Base-by-base conservation (phyloP, 2,113 vertebrate genomes). In the Psilopsiagon aymara region DNA sequence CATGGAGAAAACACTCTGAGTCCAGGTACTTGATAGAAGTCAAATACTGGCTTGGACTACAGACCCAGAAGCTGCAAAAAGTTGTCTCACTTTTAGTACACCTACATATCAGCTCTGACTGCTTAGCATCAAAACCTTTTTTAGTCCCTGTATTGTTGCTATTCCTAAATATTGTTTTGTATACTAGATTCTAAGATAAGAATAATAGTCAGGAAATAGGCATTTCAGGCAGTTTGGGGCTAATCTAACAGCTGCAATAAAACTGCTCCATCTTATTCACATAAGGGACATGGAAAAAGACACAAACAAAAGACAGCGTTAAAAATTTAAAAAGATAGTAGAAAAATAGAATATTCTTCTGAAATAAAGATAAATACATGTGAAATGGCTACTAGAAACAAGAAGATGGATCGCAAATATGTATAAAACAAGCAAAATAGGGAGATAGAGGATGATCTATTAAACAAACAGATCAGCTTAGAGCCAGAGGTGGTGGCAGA, bases 231-330 rank as follows among this genome's bases (percentile, higher is more conserved):
- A 66, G 23, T 47, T 82, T 55, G 33, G 8, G 8, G 11, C 10
- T 82, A 66, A 27, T 62, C 14, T 27, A 52, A 55, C 7, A 35
- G 20, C 17, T 44, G 31, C 92, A 73, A 69, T 44, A 43, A 91
- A 64, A 15, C 5, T 44, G 17, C 6, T 8, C 3, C 6, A 27
- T 73, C 20, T 78, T 86, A 52, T n/a, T 89, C 18, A 62, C 16
- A 21, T 5, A 47, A 6, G 3, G 4, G 8, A 66, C 0, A 1
- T 44, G 35, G 52, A 63, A 76, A 80, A 51, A 2, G 13, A 11
- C 20, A 37, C 12, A 41, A 77, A 49, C 10, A 52, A 44, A 88
- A 63, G 13, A 21, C 2, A 20, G 9, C 9, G 8, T 2, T 7
- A 41, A 75, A 83, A 41, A 31, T 18, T 2, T 2, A 18, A 88